Percentiles rank a stretch among this genome's conserved stretches.
Evolutionary conservation across 2,888 invertebrate species (phyloP).

Genomic region (Ernsta delagoae): DNA sequence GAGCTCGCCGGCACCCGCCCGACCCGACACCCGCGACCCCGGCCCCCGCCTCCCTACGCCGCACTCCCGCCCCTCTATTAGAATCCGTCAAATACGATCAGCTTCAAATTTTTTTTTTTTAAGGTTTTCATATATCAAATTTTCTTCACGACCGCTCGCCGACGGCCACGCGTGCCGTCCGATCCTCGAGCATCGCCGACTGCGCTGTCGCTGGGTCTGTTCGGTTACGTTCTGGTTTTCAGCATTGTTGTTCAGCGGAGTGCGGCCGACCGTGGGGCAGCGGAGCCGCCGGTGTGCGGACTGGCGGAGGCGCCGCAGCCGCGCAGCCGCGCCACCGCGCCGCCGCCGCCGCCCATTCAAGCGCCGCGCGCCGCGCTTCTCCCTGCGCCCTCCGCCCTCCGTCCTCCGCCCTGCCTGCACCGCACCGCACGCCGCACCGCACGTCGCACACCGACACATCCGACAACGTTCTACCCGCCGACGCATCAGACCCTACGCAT

Average conservation of each 20-base stretch:
- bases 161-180: slow-evolving; percentile 78
- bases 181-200: slow-evolving; percentile 75
- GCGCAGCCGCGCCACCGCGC: slow-evolving; percentile 55
- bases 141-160: slow-evolving; percentile 74
- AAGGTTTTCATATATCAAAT: slow-evolving; percentile 77
- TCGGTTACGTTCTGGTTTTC: slow-evolving; percentile 77
- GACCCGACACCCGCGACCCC: slow-evolving; percentile 58
- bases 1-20: slow-evolving; percentile 70
- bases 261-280: slow-evolving; percentile 84
- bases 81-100: slow-evolving; percentile 73
- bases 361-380: slow-evolving; percentile 55
- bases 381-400: slow-evolving; percentile 41
- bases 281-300: slow-evolving; percentile 85
- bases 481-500: slow-evolving; percentile 9
- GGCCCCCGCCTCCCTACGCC: slow-evolving; percentile 57
- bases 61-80: slow-evolving; percentile 72
- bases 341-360: slow-evolving; percentile 68
- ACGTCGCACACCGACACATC: slow-evolving; percentile 1
- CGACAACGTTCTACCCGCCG: slow-evolving; percentile 3
- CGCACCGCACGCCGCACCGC: slow-evolving; percentile 11
- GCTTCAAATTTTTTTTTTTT: slow-evolving; percentile 69
- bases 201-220: slow-evolving; percentile 68
- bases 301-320: slow-evolving; percentile 69
- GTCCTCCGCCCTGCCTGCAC: slow-evolving; percentile 28
- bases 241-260: slow-evolving; percentile 83